Evolutionary conservation across 2,113 vertebrate genomes (phyloP).

Genomic region (Micromys minutus): DNA sequence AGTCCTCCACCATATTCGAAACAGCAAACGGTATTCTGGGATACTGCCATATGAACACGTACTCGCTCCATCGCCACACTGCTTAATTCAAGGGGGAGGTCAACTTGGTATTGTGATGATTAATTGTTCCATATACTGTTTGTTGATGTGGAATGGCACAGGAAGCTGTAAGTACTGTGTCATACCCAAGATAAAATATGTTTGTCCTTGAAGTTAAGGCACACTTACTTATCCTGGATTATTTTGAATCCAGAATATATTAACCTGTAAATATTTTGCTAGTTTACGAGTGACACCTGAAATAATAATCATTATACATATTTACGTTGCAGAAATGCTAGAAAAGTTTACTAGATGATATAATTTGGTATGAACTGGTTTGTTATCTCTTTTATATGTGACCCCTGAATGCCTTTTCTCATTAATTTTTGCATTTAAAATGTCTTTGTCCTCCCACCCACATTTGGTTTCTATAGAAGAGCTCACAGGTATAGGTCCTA

Average conservation of each 20-base stretch:
- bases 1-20: slow-evolving; percentile 95
- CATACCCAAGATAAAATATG: slow-evolving; percentile 83
- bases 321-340: slow-evolving; percentile 85
- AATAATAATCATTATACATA: slow-evolving; percentile 81
- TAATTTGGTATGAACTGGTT: slow-evolving; percentile 86
- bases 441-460: slow-evolving; percentile 67
- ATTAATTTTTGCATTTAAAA: slow-evolving; percentile 41
- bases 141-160: slow-evolving; percentile 72
- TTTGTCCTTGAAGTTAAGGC: slow-evolving; percentile 80
- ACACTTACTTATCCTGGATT: slow-evolving; percentile 84
- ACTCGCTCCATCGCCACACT: slow-evolving; percentile 43
- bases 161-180: slow-evolving; percentile 81
- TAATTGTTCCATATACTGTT: slow-evolving; percentile 73
- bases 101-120: slow-evolving; percentile 64
- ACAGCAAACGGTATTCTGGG: slow-evolving; percentile 96
- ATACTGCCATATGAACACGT: slow-evolving; percentile 94
- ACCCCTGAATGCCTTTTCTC: slow-evolving; percentile 77
- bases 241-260: slow-evolving; percentile 87
- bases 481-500: slow-evolving; percentile 79
- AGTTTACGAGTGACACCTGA: slow-evolving; percentile 84
- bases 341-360: slow-evolving; percentile 87
- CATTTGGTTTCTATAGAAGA: slow-evolving; percentile 84
- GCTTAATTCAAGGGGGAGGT: slow-evolving; percentile 52
- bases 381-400: slow-evolving; percentile 89
- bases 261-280: slow-evolving; percentile 88